phyloP scores from a whole-genome alignment of 2,888 invertebrate species.

The Choreutis nemorana region DNA sequence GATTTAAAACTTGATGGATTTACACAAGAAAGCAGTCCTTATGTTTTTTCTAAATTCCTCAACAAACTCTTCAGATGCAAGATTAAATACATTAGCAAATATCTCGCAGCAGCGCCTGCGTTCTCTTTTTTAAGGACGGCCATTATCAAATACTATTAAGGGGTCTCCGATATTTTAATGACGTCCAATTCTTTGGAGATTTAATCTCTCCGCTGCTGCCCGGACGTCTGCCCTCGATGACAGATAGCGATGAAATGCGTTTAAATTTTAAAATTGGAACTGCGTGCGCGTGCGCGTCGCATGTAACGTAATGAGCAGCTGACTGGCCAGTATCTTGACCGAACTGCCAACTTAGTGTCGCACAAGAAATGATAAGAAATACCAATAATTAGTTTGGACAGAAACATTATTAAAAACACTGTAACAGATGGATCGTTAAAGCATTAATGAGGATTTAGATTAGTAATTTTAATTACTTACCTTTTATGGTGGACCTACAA shows the following conservation, averaged over 20 bases:
- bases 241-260: slow-evolving; percentile 53
- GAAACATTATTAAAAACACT: too few relatives aligned
- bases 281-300: slow-evolving; percentile 30
- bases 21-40: too few relatives aligned
- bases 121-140: slow-evolving; percentile 10
- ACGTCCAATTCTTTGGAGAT: slow-evolving; percentile 41
- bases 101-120: neutral
- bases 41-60: neutral
- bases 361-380: slow-evolving; percentile 6
- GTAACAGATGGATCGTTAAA: too few relatives aligned
- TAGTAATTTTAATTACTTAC: too few relatives aligned
- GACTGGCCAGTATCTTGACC: slow-evolving; percentile 30
- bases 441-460: too few relatives aligned
- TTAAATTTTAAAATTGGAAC: slow-evolving; percentile 40
- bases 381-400: too few relatives aligned
- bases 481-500: too few relatives aligned
- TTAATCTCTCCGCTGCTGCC: slow-evolving; percentile 32
- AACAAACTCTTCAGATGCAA: neutral
- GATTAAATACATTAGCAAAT: too few relatives aligned
- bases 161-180: slow-evolving; percentile 49
- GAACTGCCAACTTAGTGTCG: slow-evolving; percentile 44
- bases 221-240: slow-evolving; percentile 46
- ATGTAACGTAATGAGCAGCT: slow-evolving; percentile 51
- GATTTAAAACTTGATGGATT: too few relatives aligned
- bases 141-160: slow-evolving; percentile 40